A percentile compares a stretch with the other conserved stretches of the same genome.
phyloP scores from a whole-genome alignment of 1,140 invertebrate species.

The Orius laevigatus region DNA sequence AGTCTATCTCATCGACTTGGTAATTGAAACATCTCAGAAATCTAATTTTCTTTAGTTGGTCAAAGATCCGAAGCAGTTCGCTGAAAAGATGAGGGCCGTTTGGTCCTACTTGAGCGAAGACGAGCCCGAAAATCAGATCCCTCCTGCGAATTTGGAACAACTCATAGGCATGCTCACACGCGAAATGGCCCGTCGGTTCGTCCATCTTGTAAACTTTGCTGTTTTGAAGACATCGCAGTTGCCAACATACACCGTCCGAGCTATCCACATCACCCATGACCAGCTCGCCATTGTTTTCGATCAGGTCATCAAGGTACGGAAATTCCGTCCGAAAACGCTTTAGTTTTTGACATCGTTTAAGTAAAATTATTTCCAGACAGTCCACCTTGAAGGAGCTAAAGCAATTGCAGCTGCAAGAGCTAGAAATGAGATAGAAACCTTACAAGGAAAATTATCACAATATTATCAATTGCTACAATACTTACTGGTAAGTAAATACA shows the following conservation, averaged over 20 bases:
- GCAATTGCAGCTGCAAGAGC: conserved; percentile 6
- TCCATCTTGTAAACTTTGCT: conserved; percentile 53
- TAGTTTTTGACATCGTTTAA: background rate
- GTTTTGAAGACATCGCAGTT: conserved; percentile 2
- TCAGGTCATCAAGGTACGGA: conserved; percentile 18
- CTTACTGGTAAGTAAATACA: too few relatives aligned
- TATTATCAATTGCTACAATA: too few relatives aligned
- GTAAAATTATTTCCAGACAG: conserved; percentile 5
- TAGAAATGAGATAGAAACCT: too few relatives aligned
- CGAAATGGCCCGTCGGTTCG: conserved; percentile 52
- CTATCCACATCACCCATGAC: conserved; percentile 5
- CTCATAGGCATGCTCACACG: conserved; percentile 51
- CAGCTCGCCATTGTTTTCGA: conserved; percentile 8
- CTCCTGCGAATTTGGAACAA: conserved; percentile 56
- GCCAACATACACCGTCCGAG: conserved; percentile 7
- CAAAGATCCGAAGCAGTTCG: conserved; percentile 56
- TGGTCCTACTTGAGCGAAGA: conserved; percentile 51
- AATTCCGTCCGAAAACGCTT: background rate
- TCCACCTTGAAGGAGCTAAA: conserved; percentile 15
- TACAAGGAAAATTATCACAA: too few relatives aligned
- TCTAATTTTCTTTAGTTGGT: conserved; percentile 35
- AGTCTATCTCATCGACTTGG: conserved; percentile 55
- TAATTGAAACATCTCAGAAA: conserved; percentile 26
- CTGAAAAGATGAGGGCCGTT: conserved; percentile 49
- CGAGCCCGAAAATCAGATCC: conserved; percentile 66